These are phyloP conservation scores for Chironomus riparius DNA, from an alignment of 2,888 invertebrate genomes.

Conservation along the genomic window DNA sequence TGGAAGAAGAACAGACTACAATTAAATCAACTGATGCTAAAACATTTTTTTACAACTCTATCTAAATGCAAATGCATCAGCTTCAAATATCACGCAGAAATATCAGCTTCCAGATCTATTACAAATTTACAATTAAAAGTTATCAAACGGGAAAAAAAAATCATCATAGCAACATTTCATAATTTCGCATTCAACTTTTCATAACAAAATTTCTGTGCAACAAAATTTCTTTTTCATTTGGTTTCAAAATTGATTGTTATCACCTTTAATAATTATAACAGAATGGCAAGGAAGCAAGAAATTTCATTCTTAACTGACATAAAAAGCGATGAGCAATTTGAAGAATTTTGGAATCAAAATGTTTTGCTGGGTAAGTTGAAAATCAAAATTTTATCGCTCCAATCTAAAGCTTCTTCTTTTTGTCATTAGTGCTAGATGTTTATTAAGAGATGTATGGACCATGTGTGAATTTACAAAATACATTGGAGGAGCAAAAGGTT, in stretches of 20 bases:
- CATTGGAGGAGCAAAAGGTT: slow-evolving; percentile 75
- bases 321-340: slow-evolving; percentile 76
- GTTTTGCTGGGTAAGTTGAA: slow-evolving; percentile 60
- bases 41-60: too few species aligned
- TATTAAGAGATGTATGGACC: slow-evolving; percentile 91
- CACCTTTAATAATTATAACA: background rate
- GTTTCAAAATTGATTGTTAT: background rate
- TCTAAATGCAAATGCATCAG: too few species aligned
- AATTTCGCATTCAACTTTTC: too few species aligned
- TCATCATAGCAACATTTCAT: too few species aligned
- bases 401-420: slow-evolving; percentile 18
- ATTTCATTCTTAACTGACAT: slow-evolving; percentile 73
- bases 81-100: too few species aligned
- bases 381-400: background rate
- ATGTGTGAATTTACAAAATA: slow-evolving; percentile 72
- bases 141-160: too few species aligned
- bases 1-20: too few species aligned
- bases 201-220: background rate
- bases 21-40: too few species aligned
- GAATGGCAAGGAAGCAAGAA: slow-evolving; percentile 67
- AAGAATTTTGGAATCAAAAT: slow-evolving; percentile 61
- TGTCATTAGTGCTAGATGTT: slow-evolving; percentile 63
- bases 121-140: too few species aligned
- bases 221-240: background rate
- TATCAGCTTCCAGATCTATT: too few species aligned